Conservation (phyloP, 2,113 vertebrate genomes). For the human (Homo sapiens) region GRCh38 chr2:85148501-85149000, state of each 20-base stretch:
- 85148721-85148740: not conserved
- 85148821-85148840: too few species aligned
- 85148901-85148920: too few species aligned
- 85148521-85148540: too few species aligned
- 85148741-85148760: conserved; percentile 23
- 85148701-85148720: not conserved
- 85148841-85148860: too few species aligned
- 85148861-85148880: too few species aligned
- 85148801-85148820: too few species aligned
- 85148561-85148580: not conserved
- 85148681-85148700: not conserved
- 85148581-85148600: conserved; percentile 25
- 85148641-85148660: not conserved
- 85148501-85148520: not conserved
- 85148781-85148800: too few species aligned
- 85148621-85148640: not conserved
- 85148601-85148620: conserved; percentile 14
- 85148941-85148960: too few species aligned
- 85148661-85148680: conserved; percentile 27
- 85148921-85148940: too few species aligned
- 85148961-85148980: too few species aligned
- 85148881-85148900: too few species aligned
- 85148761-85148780: not conserved
- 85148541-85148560: not conserved
- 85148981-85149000: too few species aligned